These are phyloP conservation scores for Eristalinus aeneus DNA, from an alignment of 2,888 invertebrate genomes.

Conservation along the genomic window DNA sequence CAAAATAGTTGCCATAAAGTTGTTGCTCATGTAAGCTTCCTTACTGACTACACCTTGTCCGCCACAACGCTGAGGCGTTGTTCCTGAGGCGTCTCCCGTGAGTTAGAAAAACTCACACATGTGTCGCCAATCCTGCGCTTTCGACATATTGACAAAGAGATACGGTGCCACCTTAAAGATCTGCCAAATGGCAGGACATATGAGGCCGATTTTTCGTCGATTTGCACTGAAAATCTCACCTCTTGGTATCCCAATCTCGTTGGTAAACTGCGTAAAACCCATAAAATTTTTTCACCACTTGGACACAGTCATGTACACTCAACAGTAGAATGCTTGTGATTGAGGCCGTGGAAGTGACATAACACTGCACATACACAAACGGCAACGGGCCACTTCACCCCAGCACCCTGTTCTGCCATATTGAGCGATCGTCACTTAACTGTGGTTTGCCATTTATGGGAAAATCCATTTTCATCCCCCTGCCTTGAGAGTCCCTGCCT, in stretches of 20 bases:
- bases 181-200: too few species aligned
- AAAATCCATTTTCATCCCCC: slow-evolving; percentile 16
- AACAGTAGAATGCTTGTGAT: background rate
- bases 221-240: background rate
- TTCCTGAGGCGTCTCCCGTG: too few species aligned
- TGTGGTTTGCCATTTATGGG: slow-evolving; percentile 15
- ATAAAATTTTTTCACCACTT: background rate
- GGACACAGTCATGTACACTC: background rate
- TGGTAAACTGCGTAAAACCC: background rate
- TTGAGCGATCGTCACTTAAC: slow-evolving; percentile 15
- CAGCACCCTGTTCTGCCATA: slow-evolving; percentile 43
- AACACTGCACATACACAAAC: background rate
- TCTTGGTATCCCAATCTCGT: too few species aligned
- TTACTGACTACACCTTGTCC: too few species aligned
- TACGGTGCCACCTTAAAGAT: too few species aligned
- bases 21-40: too few species aligned
- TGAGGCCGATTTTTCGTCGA: too few species aligned
- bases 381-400: background rate
- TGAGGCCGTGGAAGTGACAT: background rate
- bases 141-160: too few species aligned
- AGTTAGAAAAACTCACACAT: too few species aligned
- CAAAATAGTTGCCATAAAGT: too few species aligned
- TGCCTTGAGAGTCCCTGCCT: background rate
- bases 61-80: too few species aligned
- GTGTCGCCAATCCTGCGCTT: too few species aligned